Percentiles rank a stretch among this genome's conserved stretches.
Conservation (phyloP, 2,888 invertebrate species). For the Ophraella communa region DNA sequence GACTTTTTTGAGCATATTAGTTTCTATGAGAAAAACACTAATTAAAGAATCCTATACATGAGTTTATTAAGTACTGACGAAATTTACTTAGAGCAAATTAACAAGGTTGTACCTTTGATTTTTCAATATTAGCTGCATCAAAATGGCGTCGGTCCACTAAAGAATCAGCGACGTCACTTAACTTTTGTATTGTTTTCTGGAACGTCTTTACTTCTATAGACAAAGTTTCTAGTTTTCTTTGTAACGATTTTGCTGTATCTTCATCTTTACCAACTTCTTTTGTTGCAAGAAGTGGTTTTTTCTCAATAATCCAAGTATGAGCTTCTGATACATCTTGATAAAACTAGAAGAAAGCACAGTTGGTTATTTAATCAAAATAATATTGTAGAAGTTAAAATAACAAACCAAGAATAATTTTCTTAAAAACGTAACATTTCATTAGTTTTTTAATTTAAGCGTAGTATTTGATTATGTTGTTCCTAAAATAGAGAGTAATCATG, state of each 20-base stretch:
- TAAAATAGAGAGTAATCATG: too few relatives aligned
- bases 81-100: too few relatives aligned
- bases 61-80: too few relatives aligned
- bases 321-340: conserved; percentile 90
- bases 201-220: conserved; percentile 85
- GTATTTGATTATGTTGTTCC: too few relatives aligned
- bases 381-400: too few relatives aligned
- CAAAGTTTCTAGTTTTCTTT: conserved; percentile 83
- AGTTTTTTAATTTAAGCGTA: too few relatives aligned
- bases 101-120: conserved; percentile 63
- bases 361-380: too few relatives aligned
- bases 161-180: conserved; percentile 71
- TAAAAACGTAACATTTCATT: too few relatives aligned
- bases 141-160: conserved; percentile 80
- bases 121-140: conserved; percentile 75
- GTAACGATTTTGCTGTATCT: conserved; percentile 83
- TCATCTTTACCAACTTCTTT: conserved; percentile 91
- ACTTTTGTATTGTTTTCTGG: conserved; percentile 72
- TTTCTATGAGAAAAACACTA: too few relatives aligned
- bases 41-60: too few relatives aligned
- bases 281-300: conserved; percentile 75
- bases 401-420: too few relatives aligned
- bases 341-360: conserved; percentile 72
- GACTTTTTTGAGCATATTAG: too few relatives aligned
- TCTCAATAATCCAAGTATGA: conserved; percentile 91